Conservation (phyloP, 2,888 invertebrate species). For the Galeopsomyia nigrocyanea region DNA sequence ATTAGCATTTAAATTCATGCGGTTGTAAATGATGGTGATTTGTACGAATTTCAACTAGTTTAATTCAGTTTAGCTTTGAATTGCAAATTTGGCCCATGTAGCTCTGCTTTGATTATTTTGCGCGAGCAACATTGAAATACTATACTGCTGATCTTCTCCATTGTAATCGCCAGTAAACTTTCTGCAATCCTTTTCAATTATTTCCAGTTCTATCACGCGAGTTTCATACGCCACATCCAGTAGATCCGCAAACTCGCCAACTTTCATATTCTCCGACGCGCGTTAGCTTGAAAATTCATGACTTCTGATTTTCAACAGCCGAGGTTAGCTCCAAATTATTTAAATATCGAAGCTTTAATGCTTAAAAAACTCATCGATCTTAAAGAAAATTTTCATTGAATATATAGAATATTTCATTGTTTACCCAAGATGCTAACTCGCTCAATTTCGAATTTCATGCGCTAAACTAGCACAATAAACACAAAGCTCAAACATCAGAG, state of each 20-base stretch:
- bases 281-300: too few relatives aligned
- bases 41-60: constrained; percentile 39
- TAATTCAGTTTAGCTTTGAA: constrained; percentile 40
- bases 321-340: too few relatives aligned
- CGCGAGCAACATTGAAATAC: constrained; percentile 33
- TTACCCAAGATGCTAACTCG: too few relatives aligned
- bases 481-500: too few relatives aligned
- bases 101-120: constrained; percentile 36
- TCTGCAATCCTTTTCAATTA: constrained; percentile 22
- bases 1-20: constrained; percentile 40
- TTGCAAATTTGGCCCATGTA: constrained; percentile 31
- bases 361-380: too few relatives aligned
- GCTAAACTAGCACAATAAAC: too few relatives aligned
- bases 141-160: constrained; percentile 5
- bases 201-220: constrained; percentile 18
- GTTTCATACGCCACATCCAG: background rate
- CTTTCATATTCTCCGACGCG: too few relatives aligned
- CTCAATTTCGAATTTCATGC: too few relatives aligned
- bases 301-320: too few relatives aligned
- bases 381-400: too few relatives aligned
- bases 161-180: constrained; percentile 12
- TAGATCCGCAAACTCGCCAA: too few relatives aligned
- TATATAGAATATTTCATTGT: too few relatives aligned
- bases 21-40: constrained; percentile 38
- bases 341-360: background rate